These are phyloP conservation scores for Mesitornis unicolor DNA, from an alignment of 2,113 vertebrate genomes.

Conservation along the genomic window DNA sequence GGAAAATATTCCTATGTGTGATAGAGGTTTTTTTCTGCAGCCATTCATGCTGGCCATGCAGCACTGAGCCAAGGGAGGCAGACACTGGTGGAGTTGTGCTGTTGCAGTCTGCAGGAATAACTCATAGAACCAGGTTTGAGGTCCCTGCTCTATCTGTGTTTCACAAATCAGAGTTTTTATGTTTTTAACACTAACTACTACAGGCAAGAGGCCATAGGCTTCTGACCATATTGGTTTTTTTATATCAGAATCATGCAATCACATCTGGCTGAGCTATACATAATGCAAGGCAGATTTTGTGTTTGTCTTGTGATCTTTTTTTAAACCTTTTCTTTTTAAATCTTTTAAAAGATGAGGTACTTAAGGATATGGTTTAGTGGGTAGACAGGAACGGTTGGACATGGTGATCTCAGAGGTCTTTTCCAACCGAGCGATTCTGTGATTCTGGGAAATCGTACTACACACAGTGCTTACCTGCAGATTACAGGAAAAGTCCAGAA, in stretches of 20 bases:
- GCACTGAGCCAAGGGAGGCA: background rate
- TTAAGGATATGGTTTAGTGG: too few species aligned
- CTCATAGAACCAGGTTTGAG: background rate
- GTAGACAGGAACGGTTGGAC: too few species aligned
- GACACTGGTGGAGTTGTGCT: fast-evolving
- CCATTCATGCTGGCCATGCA: background rate
- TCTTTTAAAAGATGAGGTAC: too few species aligned
- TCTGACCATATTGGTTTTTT: background rate
- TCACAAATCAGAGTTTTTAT: background rate
- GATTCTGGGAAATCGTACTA: fast-evolving
- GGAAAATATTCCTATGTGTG: fast-evolving
- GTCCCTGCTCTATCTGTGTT: background rate
- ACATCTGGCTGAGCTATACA: background rate
- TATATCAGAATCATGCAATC: background rate
- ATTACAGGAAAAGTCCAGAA: background rate
- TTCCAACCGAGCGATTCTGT: too few species aligned
- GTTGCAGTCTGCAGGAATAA: background rate
- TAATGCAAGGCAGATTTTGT: background rate
- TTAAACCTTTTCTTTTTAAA: background rate
- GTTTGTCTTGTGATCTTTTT: fast-evolving
- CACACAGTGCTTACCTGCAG: background rate
- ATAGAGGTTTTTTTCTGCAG: background rate
- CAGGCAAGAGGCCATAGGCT: background rate
- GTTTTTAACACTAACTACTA: background rate
- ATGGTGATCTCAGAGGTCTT: too few species aligned